phyloP scores from a whole-genome alignment of 2,113 vertebrate genomes.

The Choloepus hoffmanni region DNA sequence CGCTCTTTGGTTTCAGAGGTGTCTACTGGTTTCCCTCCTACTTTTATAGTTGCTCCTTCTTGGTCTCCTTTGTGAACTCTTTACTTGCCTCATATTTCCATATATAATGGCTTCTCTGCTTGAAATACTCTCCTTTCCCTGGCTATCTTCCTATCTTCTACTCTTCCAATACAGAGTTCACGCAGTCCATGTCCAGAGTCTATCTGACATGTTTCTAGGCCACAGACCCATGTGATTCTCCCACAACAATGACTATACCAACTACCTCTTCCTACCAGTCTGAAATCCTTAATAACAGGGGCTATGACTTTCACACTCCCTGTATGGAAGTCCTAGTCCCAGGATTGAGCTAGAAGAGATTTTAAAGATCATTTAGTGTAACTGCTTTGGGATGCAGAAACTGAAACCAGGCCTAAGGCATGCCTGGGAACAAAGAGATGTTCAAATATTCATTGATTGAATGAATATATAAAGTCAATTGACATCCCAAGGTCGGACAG shows the following conservation, averaged over 20 bases:
- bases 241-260: not conserved
- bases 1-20: not conserved
- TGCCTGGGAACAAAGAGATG: not conserved
- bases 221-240: not conserved
- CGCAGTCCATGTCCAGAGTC: not conserved
- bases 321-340: not conserved
- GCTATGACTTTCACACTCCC: not conserved
- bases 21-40: not conserved
- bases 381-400: slow-evolving; percentile 19
- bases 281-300: slow-evolving; percentile 8
- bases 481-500: not conserved
- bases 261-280: not conserved
- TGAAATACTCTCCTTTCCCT: not conserved
- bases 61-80: not conserved
- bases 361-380: not conserved
- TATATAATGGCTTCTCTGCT: not conserved
- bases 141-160: not conserved
- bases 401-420: not conserved
- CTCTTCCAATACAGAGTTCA: not conserved
- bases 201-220: not conserved
- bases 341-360: not conserved
- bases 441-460: not conserved
- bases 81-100: not conserved
- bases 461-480: not conserved
- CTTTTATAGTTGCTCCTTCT: not conserved